Evolutionary conservation across 1,140 invertebrate species (phyloP).

Genomic region (Monomorium pharaonis): DNA sequence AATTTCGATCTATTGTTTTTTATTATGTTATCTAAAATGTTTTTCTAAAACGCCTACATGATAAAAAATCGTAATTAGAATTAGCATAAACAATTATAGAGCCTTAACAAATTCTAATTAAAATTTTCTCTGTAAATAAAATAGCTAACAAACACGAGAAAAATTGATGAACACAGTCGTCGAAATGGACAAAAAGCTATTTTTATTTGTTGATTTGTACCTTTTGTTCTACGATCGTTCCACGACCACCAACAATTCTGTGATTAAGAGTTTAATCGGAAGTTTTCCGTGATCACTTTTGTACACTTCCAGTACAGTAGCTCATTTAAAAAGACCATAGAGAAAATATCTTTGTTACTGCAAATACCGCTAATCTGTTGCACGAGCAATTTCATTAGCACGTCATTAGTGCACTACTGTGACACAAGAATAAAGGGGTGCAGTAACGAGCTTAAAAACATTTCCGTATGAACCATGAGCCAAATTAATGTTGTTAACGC

Average conservation of each 20-base stretch:
- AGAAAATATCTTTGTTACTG: slow-evolving; percentile 26
- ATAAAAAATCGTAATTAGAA: background rate
- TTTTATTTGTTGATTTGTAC: slow-evolving; percentile 20
- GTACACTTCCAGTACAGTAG: background rate
- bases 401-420: slow-evolving; percentile 2
- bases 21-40: background rate
- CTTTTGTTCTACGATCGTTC: background rate
- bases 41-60: background rate
- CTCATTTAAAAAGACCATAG: slow-evolving; percentile 20
- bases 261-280: slow-evolving; percentile 30
- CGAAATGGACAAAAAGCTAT: background rate
- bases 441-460: slow-evolving; percentile 21
- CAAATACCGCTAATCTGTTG: slow-evolving; percentile 31
- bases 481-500: slow-evolving; percentile 37
- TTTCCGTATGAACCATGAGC: background rate
- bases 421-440: slow-evolving; percentile 5
- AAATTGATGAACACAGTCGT: background rate
- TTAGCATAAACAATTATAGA: background rate
- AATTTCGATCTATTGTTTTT: background rate
- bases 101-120: background rate
- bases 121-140: background rate
- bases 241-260: slow-evolving; percentile 2
- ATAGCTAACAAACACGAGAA: slow-evolving; percentile 4
- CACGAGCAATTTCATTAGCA: slow-evolving; percentile 1
- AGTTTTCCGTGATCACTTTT: slow-evolving; percentile 29